Percentiles rank a stretch among this genome's conserved stretches.
These are phyloP conservation scores for Frieseomelitta varia DNA, from an alignment of 1,140 invertebrate genomes.

Conservation along the genomic window DNA sequence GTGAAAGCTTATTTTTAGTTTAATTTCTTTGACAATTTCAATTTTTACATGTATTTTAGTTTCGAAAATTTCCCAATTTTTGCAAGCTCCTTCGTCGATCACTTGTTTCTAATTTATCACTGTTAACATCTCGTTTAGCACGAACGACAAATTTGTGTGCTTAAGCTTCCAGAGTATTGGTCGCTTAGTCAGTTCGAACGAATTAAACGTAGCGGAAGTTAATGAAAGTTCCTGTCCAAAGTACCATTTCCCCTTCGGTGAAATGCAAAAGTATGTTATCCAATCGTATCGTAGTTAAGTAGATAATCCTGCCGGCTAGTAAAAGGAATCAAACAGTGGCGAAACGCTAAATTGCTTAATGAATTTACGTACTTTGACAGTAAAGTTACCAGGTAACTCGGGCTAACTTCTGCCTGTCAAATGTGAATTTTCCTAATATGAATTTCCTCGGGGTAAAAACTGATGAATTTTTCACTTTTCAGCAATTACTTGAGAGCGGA, in stretches of 20 bases:
- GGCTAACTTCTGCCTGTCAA: background rate
- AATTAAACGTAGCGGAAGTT: background rate
- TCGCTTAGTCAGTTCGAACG: background rate
- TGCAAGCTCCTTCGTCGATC: too few relatives aligned
- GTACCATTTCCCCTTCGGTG: background rate
- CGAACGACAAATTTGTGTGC: background rate
- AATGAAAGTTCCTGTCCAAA: background rate
- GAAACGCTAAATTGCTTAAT: background rate
- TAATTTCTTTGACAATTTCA: too few relatives aligned
- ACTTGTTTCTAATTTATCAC: background rate
- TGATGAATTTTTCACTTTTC: too few relatives aligned
- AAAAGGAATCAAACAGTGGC: background rate
- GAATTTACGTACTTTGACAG: background rate
- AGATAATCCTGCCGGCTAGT: background rate
- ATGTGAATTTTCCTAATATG: too few relatives aligned
- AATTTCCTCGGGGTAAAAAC: too few relatives aligned
- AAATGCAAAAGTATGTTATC: background rate
- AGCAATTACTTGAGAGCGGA: too few relatives aligned
- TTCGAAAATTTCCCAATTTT: too few relatives aligned
- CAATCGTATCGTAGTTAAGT: background rate
- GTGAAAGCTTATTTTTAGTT: too few relatives aligned
- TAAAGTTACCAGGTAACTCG: background rate
- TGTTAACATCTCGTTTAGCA: too few relatives aligned
- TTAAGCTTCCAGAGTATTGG: background rate
- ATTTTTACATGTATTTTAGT: too few relatives aligned